Conservation (phyloP, 1,140 invertebrate species). For the Philotrypesis tridentata region DNA sequence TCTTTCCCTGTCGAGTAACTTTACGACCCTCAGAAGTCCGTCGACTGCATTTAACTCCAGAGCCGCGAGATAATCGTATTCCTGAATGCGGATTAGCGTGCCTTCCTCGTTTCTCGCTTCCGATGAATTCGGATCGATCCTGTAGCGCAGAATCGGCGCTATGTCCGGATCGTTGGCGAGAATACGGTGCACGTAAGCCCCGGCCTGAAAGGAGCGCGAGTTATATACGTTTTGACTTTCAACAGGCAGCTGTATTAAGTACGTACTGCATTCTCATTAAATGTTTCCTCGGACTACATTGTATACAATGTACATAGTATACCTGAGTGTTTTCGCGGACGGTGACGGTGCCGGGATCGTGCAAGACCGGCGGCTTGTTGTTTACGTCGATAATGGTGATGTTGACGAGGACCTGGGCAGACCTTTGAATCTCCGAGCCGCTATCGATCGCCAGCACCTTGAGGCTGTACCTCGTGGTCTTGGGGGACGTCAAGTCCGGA, state of each 20-base stretch:
- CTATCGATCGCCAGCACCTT: slow-evolving; percentile 89
- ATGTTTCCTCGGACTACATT: neutral
- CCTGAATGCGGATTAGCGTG: slow-evolving; percentile 78
- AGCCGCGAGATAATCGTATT: slow-evolving; percentile 82
- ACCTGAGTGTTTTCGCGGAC: slow-evolving; percentile 86
- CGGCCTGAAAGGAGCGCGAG: slow-evolving; percentile 74
- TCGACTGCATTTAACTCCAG: slow-evolving; percentile 86
- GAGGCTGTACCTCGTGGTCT: slow-evolving; percentile 80
- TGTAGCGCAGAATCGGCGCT: slow-evolving; percentile 83
- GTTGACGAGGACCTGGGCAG: slow-evolving; percentile 83
- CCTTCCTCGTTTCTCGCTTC: slow-evolving; percentile 88
- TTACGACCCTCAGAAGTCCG: slow-evolving; percentile 80
- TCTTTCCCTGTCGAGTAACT: slow-evolving; percentile 86
- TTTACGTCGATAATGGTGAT: slow-evolving; percentile 93
- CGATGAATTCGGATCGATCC: slow-evolving; percentile 81
- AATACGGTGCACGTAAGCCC: slow-evolving; percentile 80
- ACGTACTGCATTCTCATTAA: no score
- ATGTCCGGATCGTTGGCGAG: slow-evolving; percentile 87
- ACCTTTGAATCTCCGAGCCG: slow-evolving; percentile 87
- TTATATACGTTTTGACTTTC: neutral
- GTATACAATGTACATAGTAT: neutral
- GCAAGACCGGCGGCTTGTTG: slow-evolving; percentile 88
- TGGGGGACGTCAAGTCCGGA: slow-evolving; percentile 88
- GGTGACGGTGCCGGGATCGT: slow-evolving; percentile 79
- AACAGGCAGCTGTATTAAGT: neutral